phyloP scores from a whole-genome alignment of 1,140 invertebrate genomes.

The Tetramorium simillimum region DNA sequence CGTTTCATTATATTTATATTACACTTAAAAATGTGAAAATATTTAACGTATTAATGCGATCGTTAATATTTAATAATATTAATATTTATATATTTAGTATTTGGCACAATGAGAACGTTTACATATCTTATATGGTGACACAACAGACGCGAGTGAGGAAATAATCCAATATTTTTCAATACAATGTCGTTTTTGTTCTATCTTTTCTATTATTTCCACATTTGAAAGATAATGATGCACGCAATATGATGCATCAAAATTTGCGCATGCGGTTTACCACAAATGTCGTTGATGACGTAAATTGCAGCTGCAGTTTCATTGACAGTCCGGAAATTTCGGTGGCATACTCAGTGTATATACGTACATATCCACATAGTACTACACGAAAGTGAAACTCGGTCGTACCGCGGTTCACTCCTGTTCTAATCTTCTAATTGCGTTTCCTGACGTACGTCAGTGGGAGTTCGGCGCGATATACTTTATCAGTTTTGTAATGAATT shows the following conservation, averaged over 20 bases:
- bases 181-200: neutral
- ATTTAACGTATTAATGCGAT: neutral
- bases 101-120: neutral
- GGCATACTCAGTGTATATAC: conserved; percentile 9
- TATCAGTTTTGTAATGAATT: conserved; percentile 51
- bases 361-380: neutral
- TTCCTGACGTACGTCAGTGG: conserved; percentile 33
- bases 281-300: conserved; percentile 40
- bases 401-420: conserved; percentile 29
- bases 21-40: neutral
- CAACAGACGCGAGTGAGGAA: no score
- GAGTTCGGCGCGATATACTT: conserved; percentile 21
- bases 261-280: neutral
- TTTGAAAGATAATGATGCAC: conserved; percentile 8
- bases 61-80: neutral
- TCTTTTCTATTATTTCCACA: neutral
- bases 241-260: neutral
- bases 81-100: neutral
- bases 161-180: neutral
- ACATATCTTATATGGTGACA: neutral
- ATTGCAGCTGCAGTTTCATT: conserved; percentile 51
- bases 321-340: conserved; percentile 42
- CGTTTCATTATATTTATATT: neutral
- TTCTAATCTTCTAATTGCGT: conserved; percentile 61
- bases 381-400: conserved; percentile 35